Base-by-base conservation (phyloP, 2,888 invertebrate species). In the Netelia virgata region DNA sequence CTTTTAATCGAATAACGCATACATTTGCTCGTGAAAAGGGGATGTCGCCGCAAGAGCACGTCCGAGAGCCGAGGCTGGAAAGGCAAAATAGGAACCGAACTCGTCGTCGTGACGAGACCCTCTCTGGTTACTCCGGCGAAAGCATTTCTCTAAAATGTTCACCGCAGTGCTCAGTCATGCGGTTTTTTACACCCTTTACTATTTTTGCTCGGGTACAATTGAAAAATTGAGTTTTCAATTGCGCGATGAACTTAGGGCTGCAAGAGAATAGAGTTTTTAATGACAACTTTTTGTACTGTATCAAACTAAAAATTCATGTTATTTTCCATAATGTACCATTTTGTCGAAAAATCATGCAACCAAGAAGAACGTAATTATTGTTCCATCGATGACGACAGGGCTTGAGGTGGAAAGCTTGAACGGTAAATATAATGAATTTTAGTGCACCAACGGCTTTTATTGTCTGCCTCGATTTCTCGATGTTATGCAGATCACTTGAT, bases 401-500 rank as follows among this genome's bases (percentile, higher is more conserved):
- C 36, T 36, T 36, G 50, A 53, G n/a, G 53, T 50, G 50, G 53
- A 16, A 53, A 16, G 3, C 53, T 5, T 11, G 9, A 57, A 18
- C 18, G 18, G 9, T 16, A 57, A 57, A 55, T 14, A 16, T 10
- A 57, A 57, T 57, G 16, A 57, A 20, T 10, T 20, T 18, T 57
- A 9, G 16, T 3, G 18, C 28, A 70, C 1, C 14, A 20, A 50
- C 18, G 41, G 11, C 18, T 14, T 18, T 77, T n/a, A 41, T 72
- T 50, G 9, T 41, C 11, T 50, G 14, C 59, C 53, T 72, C 6
- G 11, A 10, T 6, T 2, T 53, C n/a, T 66, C 70, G 18, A 69
- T 64, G 18, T 87, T 90, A 89, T 90, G 88, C 88, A 89, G 88
- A 91, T 90, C 88, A 10, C 18, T 91, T 89, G 89, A 90, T 90